Evolutionary conservation across 2,113 vertebrate genomes (phyloP), one percentile per base, ranked within the genome.

Genomic region (Sclerurus mexicanus): DNA sequence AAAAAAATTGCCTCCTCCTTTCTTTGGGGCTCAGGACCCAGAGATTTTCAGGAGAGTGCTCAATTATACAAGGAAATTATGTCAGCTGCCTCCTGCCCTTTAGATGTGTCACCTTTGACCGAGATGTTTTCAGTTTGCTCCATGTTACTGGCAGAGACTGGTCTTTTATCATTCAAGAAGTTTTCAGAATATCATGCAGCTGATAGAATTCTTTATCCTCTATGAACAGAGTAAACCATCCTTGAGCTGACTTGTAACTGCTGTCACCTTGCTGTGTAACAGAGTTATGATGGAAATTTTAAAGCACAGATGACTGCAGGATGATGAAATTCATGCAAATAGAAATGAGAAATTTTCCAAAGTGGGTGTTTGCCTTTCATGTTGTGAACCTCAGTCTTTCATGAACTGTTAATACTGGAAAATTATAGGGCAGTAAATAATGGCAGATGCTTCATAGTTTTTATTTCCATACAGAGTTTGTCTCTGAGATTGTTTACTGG

Each of bases 101-200:
- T 17, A 27, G 14, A 42, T 7, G 19, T 3, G 2, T 37, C 1
- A 3, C 25, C 46, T 72, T 56, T 49, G 25, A 5, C 40, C 15
- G 40, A 67, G 23, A 19, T 27, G 3, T 46, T 58, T n/a, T 37
- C 50, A 19, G 0, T 85, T 82, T 85, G 46, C 12, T 52, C 17
- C 0, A 0, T 44, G n/a, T 62, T 74, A 14, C 27, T 73, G 25
- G 9, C 17, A 35, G 66, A 55, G 30, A 18, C 37, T 1, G 0
- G 7, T 46, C 47, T 35, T 66, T 47, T 1, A 1, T 66, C 47
- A n/a, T 39, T 46, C 35, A 10, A 55, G 39, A 79, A 59, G 19
- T 50, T 67, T 71, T 42, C 47, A 69, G 79, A 14, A 4, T 49
- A 17, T 74, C 25, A 6, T n/a, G 23, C 46, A 80, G 67, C 58